These are phyloP conservation scores for Noctua fimbriata DNA, from an alignment of 2,888 invertebrate species.

Conservation along the genomic window DNA sequence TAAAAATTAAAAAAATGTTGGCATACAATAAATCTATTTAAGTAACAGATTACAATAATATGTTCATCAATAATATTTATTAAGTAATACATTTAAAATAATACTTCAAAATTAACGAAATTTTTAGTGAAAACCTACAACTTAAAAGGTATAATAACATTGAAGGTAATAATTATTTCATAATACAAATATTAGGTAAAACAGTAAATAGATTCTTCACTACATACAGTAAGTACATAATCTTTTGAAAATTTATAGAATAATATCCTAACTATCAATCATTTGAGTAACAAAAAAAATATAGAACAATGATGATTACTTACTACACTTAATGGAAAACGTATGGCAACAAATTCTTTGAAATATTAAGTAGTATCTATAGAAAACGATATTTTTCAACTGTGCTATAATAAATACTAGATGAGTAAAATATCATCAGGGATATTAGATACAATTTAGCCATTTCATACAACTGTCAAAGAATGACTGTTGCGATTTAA, in stretches of 20 bases:
- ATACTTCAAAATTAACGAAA: conserved; percentile 58
- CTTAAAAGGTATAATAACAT: conserved; percentile 12
- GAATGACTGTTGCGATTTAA: background rate
- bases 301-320: background rate
- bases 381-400: background rate
- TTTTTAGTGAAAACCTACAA: conserved; percentile 27
- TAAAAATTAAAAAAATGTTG: conserved; percentile 71
- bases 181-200: conserved; percentile 14
- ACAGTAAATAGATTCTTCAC: background rate
- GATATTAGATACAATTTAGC: background rate
- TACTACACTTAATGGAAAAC: background rate
- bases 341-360: background rate
- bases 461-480: background rate
- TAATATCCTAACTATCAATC: background rate
- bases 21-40: conserved; percentile 75
- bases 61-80: conserved; percentile 81
- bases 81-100: conserved; percentile 58
- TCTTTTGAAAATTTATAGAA: background rate
- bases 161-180: background rate
- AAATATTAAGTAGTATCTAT: background rate
- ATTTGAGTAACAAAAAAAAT: background rate
- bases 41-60: conserved; percentile 84
- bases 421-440: background rate
- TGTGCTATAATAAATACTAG: background rate
- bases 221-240: background rate